Conservation (phyloP, 2,797 vertebrate species). For the Dromococcyx pavoninus region DNA sequence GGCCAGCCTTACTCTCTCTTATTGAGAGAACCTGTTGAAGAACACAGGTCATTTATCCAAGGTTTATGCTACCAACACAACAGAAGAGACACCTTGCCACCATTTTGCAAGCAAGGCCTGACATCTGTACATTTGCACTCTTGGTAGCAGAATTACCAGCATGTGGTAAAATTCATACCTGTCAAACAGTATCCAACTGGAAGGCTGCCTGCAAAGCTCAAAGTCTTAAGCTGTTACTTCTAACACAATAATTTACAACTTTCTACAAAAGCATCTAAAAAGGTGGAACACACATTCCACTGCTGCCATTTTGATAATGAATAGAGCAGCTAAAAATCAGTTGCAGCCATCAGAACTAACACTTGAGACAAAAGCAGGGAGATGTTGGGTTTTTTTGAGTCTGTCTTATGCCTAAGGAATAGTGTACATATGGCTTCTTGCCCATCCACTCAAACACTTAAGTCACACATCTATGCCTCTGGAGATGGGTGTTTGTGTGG, state of each 20-base stretch:
- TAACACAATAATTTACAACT: neutral
- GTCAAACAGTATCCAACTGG: neutral
- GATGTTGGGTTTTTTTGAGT: neutral
- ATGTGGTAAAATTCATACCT: rapidly evolving
- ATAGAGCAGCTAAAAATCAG: neutral
- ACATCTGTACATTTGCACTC: neutral
- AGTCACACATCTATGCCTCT: conserved; percentile 69
- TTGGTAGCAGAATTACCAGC: neutral
- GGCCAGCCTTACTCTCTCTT: neutral
- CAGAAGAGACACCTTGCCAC: neutral
- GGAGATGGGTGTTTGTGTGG: conserved; percentile 63
- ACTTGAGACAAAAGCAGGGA: conserved; percentile 34
- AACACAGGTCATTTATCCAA: neutral
- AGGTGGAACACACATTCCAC: neutral
- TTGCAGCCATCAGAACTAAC: neutral
- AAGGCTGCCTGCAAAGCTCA: neutral
- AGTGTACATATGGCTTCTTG: conserved; percentile 30
- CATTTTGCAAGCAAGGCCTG: neutral
- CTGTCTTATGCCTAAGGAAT: conserved; percentile 5
- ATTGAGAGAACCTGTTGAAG: neutral
- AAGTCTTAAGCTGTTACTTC: neutral
- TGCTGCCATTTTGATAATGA: neutral
- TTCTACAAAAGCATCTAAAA: neutral
- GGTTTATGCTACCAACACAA: neutral
- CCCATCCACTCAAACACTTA: conserved; percentile 52